Evolutionary conservation across 2,888 invertebrate genomes (phyloP).

Genomic region (Cotesia congregata): DNA sequence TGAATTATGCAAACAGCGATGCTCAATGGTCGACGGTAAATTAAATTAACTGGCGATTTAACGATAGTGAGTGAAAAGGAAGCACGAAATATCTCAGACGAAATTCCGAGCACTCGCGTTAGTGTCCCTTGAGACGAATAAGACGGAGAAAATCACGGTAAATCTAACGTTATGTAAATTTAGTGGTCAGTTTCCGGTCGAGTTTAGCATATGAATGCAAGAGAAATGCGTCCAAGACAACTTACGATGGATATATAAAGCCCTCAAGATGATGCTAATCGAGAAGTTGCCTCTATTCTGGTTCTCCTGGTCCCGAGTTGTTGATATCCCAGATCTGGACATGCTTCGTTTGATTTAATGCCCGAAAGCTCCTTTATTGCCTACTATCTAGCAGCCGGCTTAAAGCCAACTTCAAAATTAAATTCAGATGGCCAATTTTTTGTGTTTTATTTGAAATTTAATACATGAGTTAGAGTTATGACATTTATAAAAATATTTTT

Average conservation of each 20-base stretch:
- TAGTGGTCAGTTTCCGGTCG: slow-evolving; percentile 64
- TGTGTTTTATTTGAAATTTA: background rate
- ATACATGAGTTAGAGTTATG: too few species aligned
- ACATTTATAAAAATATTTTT: too few species aligned
- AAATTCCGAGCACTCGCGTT: slow-evolving; percentile 21
- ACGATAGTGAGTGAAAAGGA: slow-evolving; percentile 18
- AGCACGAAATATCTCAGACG: slow-evolving; percentile 7
- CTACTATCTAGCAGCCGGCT: background rate
- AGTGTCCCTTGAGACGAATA: slow-evolving; percentile 15
- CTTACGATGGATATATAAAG: slow-evolving; percentile 47
- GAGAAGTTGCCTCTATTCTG: slow-evolving; percentile 45
- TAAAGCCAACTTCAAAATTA: background rate
- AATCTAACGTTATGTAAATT: slow-evolving; percentile 70
- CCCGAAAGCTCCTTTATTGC: slow-evolving; percentile 24
- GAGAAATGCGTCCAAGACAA: slow-evolving; percentile 35
- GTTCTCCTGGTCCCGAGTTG: slow-evolving; percentile 44
- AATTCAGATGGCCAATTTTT: background rate
- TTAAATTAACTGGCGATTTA: background rate
- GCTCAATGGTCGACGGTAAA: background rate
- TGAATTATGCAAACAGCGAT: background rate
- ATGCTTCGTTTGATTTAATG: slow-evolving; percentile 66
- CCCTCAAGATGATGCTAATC: slow-evolving; percentile 67
- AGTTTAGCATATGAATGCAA: slow-evolving; percentile 69
- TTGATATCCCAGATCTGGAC: slow-evolving; percentile 42
- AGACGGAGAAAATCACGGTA: slow-evolving; percentile 62